Evolutionary conservation across 1,140 invertebrate genomes (phyloP).

Genomic region (Pseudomyrmex concolor): DNA sequence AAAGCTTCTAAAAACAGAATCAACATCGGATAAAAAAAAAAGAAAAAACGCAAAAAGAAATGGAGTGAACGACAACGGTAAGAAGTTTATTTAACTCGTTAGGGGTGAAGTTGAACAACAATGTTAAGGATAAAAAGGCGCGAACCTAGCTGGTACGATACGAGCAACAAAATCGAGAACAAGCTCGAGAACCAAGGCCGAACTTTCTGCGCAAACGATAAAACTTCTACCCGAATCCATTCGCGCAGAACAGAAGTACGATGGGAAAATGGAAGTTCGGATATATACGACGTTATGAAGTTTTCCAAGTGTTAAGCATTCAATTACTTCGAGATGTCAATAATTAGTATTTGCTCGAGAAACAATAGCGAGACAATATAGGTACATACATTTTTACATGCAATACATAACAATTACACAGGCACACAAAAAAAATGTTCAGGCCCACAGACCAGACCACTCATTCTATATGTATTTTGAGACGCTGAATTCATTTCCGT

Average conservation of each 20-base stretch:
- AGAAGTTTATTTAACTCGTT: slow-evolving; percentile 53
- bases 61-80: not conserved
- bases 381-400: not conserved
- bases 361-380: not conserved
- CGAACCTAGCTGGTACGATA: slow-evolving; percentile 26
- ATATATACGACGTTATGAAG: slow-evolving; percentile 15
- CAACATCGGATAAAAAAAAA: slow-evolving; percentile 3
- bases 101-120: slow-evolving; percentile 40
- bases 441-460: too few relatives aligned
- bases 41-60: not conserved
- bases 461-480: too few relatives aligned
- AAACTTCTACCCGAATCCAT: slow-evolving; percentile 45
- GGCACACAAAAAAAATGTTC: too few relatives aligned
- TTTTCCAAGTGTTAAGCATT: slow-evolving; percentile 38
- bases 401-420: not conserved
- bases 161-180: slow-evolving; percentile 35
- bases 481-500: too few relatives aligned
- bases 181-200: slow-evolving; percentile 2
- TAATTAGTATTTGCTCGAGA: not conserved
- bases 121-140: slow-evolving; percentile 55
- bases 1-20: slow-evolving; percentile 18
- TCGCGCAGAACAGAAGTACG: not conserved
- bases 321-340: slow-evolving; percentile 14
- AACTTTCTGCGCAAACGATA: slow-evolving; percentile 38
- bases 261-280: slow-evolving; percentile 36